Evolutionary conservation across 2,113 vertebrate genomes (phyloP), one percentile per base, ranked within the genome.

Genomic region (Picathartes gymnocephalus): DNA sequence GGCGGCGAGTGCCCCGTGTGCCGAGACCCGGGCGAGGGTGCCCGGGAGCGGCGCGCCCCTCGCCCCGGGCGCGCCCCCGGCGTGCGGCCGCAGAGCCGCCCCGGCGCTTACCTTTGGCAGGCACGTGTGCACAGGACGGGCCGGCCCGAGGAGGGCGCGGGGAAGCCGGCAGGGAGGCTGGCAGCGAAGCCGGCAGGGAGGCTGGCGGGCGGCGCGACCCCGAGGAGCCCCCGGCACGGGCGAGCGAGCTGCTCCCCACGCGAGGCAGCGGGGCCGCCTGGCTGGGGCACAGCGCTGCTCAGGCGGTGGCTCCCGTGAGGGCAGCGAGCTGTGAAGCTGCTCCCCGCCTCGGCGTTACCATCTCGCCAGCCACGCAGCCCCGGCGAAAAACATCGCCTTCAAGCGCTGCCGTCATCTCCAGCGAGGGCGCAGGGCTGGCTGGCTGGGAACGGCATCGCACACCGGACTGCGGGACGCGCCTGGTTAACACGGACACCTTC

Each of bases 1-100:
- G 69, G 15, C 51, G 14, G 18, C 0, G 13, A 22, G 28, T 1
- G 6, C 27, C 35, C 8, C 1, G 1, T 6, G 44, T 14, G 35
- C 48, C 2, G 0, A 7, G 13, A 4, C 7, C 0, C 1, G 4
- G 69, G 11, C 1, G 2, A 13, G 64, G 15, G 7, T 16, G 31
- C 21, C 42, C 19, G 2, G 1, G 24, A 5, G 19, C 61, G 3
- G 21, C 2, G 2, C 20, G 2, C 57, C 60, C 27, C 47, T 22
- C 7, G 1, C 50, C 85, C 9, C n/a, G 5, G 1, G 3, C n/a
- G 22, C 8, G 3, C 68, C 66, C 64, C n/a, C 35, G 5, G 21
- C 28, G 0, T 3, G 5, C n/a, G 35, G 45, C 37, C 40, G 22
- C 40, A 3, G 40, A 69, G 23, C 61, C 9, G 11, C 91, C 77